phyloP scores from a whole-genome alignment of 2,888 invertebrate genomes.

The Chrysotoxum bicinctum region DNA sequence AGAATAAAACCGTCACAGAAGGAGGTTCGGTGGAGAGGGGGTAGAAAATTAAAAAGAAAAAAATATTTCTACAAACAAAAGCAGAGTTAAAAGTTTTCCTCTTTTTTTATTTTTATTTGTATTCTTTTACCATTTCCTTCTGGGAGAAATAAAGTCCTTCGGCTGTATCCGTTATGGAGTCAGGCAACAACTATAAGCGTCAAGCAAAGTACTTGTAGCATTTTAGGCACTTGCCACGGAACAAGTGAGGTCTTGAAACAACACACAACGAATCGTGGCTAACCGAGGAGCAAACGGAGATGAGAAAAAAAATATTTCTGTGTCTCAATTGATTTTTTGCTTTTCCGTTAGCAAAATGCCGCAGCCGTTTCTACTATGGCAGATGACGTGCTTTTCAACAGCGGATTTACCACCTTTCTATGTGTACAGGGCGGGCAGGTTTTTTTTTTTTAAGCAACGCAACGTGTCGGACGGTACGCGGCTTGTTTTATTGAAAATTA shows the following conservation, averaged over 20 bases:
- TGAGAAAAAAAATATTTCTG: conserved; percentile 23
- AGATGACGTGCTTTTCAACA: not conserved
- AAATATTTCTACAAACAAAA: conserved; percentile 71
- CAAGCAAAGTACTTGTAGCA: conserved; percentile 69
- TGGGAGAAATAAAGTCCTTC: conserved; percentile 56
- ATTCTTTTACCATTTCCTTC: conserved; percentile 6
- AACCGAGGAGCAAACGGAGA: conserved; percentile 38
- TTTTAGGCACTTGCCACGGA: conserved; percentile 69
- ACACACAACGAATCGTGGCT: conserved; percentile 37
- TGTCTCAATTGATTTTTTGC: conserved; percentile 71
- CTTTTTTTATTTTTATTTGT: conserved; percentile 9
- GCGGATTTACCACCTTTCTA: not conserved
- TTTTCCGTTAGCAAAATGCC: conserved; percentile 48
- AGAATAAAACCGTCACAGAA: not conserved
- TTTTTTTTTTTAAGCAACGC: too few species aligned
- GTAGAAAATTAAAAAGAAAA: conserved; percentile 61
- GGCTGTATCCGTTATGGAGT: conserved; percentile 59
- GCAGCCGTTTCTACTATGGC: conserved; percentile 4
- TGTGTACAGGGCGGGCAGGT: not conserved
- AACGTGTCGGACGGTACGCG: too few species aligned
- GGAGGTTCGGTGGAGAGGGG: not conserved
- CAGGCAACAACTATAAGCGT: conserved; percentile 66
- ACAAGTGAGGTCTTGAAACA: conserved; percentile 69
- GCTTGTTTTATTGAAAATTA: too few species aligned
- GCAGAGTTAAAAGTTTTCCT: conserved; percentile 63